These are phyloP conservation scores for Heliconius hewitsoni DNA, from an alignment of 1,140 invertebrate species.

Conservation along the genomic window DNA sequence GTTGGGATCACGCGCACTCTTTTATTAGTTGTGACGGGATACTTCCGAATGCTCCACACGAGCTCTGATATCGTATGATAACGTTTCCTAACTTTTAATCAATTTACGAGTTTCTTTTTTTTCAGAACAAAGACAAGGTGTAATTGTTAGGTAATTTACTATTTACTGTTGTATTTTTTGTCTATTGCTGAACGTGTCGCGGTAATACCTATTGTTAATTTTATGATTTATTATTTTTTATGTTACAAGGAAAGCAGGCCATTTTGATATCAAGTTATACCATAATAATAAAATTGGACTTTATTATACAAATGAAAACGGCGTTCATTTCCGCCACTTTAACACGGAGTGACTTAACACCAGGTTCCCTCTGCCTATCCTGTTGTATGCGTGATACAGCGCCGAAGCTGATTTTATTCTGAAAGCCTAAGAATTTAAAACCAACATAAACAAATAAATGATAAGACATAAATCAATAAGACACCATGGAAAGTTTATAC, in stretches of 20 bases:
- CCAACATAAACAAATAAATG: not conserved
- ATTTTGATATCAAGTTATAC: not conserved
- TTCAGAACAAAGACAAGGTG: conserved; percentile 35
- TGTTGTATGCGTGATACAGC: too few relatives aligned
- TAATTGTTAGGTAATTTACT: conserved; percentile 31
- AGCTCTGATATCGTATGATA: conserved; percentile 41
- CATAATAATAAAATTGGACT: not conserved
- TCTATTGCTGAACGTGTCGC: not conserved
- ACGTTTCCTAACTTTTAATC: conserved; percentile 37
- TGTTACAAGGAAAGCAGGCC: too few relatives aligned
- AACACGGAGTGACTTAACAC: too few relatives aligned
- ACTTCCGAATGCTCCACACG: conserved; percentile 40
- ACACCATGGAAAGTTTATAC: conserved; percentile 53
- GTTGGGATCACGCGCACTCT: conserved; percentile 39
- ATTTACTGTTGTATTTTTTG: not conserved
- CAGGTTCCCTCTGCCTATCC: too few relatives aligned
- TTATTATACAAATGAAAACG: not conserved
- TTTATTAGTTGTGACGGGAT: conserved; percentile 42
- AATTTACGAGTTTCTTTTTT: conserved; percentile 33
- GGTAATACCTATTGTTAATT: not conserved
- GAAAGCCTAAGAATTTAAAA: not conserved
- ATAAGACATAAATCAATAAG: conserved; percentile 31
- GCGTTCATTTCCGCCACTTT: too few relatives aligned
- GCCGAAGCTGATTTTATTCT: too few relatives aligned
- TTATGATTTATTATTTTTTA: too few relatives aligned